These are phyloP conservation scores for Pyrocephalus nanus DNA, from an alignment of 2,797 vertebrate genomes.

Conservation along the genomic window DNA sequence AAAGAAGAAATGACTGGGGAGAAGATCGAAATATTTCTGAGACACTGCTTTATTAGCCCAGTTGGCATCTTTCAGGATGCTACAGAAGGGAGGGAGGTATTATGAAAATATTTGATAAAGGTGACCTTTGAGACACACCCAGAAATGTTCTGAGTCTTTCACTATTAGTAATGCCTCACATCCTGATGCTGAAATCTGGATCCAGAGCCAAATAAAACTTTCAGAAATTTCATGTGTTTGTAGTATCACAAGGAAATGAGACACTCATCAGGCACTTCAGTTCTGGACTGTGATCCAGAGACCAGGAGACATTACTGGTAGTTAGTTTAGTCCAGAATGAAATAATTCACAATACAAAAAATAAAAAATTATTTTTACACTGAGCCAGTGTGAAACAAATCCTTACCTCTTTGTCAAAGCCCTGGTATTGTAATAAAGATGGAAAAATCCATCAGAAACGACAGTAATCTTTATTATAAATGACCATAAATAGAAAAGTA, in stretches of 20 bases:
- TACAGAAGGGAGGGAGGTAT: not conserved
- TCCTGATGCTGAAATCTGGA: not conserved
- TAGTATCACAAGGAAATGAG: not conserved
- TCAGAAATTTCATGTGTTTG: not conserved
- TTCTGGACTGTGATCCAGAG: not conserved
- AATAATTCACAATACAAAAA: not conserved
- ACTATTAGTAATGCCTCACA: not conserved
- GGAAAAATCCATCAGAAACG: not conserved
- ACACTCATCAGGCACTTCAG: not conserved
- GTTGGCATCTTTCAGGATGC: not conserved
- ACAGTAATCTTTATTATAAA: not conserved
- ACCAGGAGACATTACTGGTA: not conserved
- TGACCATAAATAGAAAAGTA: not conserved
- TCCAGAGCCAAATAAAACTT: not conserved
- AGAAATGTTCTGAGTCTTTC: not conserved
- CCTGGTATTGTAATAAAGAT: not conserved
- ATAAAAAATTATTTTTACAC: not conserved
- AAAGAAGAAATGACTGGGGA: not conserved
- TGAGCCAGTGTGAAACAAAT: not conserved
- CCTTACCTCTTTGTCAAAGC: not conserved
- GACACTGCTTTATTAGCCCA: not conserved
- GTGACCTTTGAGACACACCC: not conserved
- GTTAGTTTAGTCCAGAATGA: not conserved
- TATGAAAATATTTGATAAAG: not conserved
- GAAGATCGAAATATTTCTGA: not conserved